Evolutionary conservation across 2,113 vertebrate species (phyloP), one percentile per base, ranked within the genome.

Genomic region (Grantiella picta): DNA sequence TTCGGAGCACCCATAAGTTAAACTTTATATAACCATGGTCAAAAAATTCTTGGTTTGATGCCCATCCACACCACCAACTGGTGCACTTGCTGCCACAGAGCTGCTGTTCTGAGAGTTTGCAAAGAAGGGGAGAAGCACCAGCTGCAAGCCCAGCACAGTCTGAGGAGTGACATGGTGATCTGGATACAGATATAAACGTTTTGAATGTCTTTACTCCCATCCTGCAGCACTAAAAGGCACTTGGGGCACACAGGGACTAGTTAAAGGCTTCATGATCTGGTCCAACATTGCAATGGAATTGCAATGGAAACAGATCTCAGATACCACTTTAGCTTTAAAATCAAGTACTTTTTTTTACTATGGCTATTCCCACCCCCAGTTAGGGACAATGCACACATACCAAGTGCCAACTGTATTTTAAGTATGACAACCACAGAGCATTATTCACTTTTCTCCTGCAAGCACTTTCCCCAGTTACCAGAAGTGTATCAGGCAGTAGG

Each of bases 381-480:
- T 11, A 52, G 5, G 28, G n/a, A 75, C 82, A 44, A n/a, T 0
- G 9, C 15, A 75, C 1, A 12, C 1, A 0, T 8, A 29, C 0
- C 42, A 66, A 36, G 24, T 19, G 23, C 45, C 45, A 49, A 16
- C 22, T 33, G 0, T 5, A 81, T 27, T n/a, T 65, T 5, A 49
- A 61, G 33, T 10, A 57, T 2, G 15, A n/a, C 73, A 69, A 20
- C 6, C 45, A 61, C 11, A 9, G 11, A 25, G 18, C 12, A 31
- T 44, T 53, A 68, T 6, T 61, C 12, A 21, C n/a, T 71, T 25
- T 50, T 29, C 24, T 40, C 7, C 10, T 24, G 23, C 23, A 56
- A 75, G 61, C 19, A 16, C 17, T 7, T 52, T 64, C 75, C 73
- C 20, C 40, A 40, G 59, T 28, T 65, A 36, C 24, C 66, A 85